phyloP scores from a whole-genome alignment of 2,113 vertebrate species.

The Sander vitreus region DNA sequence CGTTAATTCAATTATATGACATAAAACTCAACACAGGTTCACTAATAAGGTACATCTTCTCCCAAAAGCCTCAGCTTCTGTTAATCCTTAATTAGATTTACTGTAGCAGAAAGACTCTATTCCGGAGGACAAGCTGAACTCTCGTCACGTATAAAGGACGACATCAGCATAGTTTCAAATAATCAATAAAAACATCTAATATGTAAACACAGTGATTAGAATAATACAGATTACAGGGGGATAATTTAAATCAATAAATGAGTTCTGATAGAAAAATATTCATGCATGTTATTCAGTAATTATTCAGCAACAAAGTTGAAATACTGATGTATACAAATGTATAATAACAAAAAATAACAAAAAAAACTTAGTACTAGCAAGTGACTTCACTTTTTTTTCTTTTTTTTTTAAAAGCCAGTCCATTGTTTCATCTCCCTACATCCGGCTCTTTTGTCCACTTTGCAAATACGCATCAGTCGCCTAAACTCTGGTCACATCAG shows the following conservation, averaged over 20 bases:
- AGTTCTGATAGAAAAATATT: neutral
- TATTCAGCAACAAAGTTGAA: neutral
- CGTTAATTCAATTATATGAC: constrained; percentile 55
- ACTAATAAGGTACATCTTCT: constrained; percentile 41
- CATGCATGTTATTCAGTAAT: neutral
- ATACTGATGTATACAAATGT: neutral
- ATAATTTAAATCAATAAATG: neutral
- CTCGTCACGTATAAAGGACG: neutral
- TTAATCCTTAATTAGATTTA: constrained; percentile 60
- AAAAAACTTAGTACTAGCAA: neutral
- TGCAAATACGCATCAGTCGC: neutral
- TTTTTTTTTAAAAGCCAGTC: neutral
- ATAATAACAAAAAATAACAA: neutral
- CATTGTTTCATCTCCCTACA: neutral
- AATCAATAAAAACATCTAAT: neutral
- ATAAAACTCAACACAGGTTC: constrained; percentile 41
- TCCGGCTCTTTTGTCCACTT: neutral
- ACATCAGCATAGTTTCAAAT: neutral
- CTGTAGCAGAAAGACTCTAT: constrained; percentile 28
- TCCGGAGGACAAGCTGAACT: neutral
- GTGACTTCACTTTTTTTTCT: neutral
- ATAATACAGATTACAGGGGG: neutral
- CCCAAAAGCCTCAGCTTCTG: constrained; percentile 49
- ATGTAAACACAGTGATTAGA: neutral
- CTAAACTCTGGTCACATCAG: neutral